These are phyloP conservation scores for Drymodes brunneopygia DNA, from an alignment of 2,113 vertebrate genomes.

Conservation along the genomic window DNA sequence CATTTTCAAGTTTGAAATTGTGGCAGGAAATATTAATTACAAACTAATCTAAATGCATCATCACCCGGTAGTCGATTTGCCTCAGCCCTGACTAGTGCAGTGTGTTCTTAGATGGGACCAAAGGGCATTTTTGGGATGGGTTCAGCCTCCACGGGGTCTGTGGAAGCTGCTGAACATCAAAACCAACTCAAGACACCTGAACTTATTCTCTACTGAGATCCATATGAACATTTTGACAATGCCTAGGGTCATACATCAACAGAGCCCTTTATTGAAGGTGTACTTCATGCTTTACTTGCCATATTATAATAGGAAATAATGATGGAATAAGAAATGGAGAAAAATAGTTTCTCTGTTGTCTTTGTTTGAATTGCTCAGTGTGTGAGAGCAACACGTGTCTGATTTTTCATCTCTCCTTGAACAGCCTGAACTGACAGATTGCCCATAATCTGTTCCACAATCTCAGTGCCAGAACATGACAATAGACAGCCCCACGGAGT, in stretches of 20 bases:
- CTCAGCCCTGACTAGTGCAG: neutral
- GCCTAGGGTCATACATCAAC: neutral
- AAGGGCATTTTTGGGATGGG: neutral
- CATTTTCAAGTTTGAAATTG: neutral
- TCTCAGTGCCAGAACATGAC: slow-evolving; percentile 32
- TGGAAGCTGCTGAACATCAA: neutral
- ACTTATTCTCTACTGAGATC: neutral
- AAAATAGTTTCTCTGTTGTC: neutral
- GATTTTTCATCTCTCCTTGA: slow-evolving; percentile 35
- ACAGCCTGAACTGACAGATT: slow-evolving; percentile 52
- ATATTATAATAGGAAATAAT: neutral
- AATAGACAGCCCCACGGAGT: slow-evolving; percentile 14
- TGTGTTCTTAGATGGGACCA: neutral
- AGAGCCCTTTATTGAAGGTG: neutral
- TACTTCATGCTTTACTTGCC: neutral
- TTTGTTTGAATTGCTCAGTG: neutral
- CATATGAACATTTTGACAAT: neutral
- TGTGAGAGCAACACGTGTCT: slow-evolving; percentile 29
- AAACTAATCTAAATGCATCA: neutral
- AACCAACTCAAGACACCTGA: neutral
- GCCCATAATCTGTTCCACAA: slow-evolving; percentile 24
- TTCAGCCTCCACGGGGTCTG: neutral
- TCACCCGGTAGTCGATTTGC: rapidly evolving
- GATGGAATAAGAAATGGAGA: neutral
- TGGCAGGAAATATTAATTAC: neutral